These are phyloP conservation scores for Lithobates sylvaticus DNA, from an alignment of 2,797 vertebrate genomes.

Conservation along the genomic window DNA sequence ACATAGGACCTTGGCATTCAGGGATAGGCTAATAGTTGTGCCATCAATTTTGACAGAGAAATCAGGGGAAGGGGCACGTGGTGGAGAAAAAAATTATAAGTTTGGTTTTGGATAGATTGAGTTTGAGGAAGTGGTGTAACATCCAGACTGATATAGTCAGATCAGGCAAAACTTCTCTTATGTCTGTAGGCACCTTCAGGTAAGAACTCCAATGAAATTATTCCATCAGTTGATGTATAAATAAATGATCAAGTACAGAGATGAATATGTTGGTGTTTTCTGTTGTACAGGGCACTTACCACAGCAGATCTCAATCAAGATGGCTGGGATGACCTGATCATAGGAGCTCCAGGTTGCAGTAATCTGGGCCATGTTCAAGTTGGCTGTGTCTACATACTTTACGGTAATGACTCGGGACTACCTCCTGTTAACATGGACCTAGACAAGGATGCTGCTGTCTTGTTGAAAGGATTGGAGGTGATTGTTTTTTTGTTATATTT, in stretches of 20 bases:
- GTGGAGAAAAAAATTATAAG: too few relatives aligned
- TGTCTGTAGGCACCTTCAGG: too few relatives aligned
- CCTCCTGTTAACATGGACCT: conserved; percentile 73
- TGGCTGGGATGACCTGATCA: conserved; percentile 73
- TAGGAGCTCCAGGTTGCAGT: conserved; percentile 78
- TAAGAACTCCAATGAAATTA: neutral
- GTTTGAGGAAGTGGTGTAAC: too few relatives aligned
- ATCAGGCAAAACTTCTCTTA: too few relatives aligned
- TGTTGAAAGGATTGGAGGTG: conserved; percentile 77
- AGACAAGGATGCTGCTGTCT: conserved; percentile 70
- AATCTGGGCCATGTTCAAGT: conserved; percentile 69
- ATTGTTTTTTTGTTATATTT: conserved; percentile 2
- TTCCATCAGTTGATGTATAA: neutral
- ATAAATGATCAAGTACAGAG: neutral
- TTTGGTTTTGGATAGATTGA: too few relatives aligned
- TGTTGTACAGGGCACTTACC: conserved; percentile 70
- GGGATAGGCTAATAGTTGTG: too few relatives aligned
- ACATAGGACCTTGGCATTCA: too few relatives aligned
- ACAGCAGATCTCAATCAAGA: conserved; percentile 79
- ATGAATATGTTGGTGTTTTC: neutral
- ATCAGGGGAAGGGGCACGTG: too few relatives aligned
- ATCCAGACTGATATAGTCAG: too few relatives aligned
- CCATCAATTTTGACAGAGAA: too few relatives aligned
- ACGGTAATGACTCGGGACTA: conserved; percentile 73
- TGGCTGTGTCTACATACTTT: conserved; percentile 77